These are phyloP conservation scores for Melanotus villosus DNA, from an alignment of 2,888 invertebrate genomes.

Conservation along the genomic window DNA sequence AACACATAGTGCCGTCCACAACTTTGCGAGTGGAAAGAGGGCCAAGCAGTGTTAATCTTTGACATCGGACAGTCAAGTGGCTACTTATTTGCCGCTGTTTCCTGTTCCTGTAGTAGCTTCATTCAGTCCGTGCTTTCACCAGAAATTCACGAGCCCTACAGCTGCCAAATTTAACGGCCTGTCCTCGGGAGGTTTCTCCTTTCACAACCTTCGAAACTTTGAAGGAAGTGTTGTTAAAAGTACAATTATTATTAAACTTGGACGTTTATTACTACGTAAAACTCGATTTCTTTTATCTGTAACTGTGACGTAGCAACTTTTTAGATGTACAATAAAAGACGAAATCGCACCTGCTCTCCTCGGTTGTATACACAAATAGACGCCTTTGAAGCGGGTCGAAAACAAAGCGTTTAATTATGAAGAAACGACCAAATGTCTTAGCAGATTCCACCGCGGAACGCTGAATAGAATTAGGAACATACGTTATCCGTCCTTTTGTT, in stretches of 20 bases:
- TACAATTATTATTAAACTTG: not conserved
- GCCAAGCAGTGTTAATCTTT: constrained; percentile 53
- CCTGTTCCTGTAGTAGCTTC: constrained; percentile 39
- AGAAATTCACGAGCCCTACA: constrained; percentile 32
- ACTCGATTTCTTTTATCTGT: not conserved
- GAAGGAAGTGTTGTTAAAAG: not conserved
- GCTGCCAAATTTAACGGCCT: constrained; percentile 32
- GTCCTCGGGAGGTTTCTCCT: constrained; percentile 24
- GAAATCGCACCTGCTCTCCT: not conserved
- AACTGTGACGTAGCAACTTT: not conserved
- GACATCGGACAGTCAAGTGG: constrained; percentile 52
- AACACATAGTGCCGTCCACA: constrained; percentile 27
- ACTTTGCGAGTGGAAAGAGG: constrained; percentile 39
- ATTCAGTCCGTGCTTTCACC: constrained; percentile 31
- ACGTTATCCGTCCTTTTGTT: constrained; percentile 3
- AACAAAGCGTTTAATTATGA: constrained; percentile 43
- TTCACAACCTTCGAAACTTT: constrained; percentile 3
- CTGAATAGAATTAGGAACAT: constrained; percentile 7
- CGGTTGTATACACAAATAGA: not conserved
- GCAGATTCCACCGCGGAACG: constrained; percentile 1
- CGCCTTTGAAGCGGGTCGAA: not conserved
- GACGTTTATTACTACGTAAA: not conserved
- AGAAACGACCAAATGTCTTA: constrained; percentile 15
- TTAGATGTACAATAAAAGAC: not conserved
- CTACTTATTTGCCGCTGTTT: constrained; percentile 47